Percentiles rank a stretch among this genome's conserved stretches.
phyloP scores from a whole-genome alignment of 2,113 vertebrate species.

The Glaucomys volans region DNA sequence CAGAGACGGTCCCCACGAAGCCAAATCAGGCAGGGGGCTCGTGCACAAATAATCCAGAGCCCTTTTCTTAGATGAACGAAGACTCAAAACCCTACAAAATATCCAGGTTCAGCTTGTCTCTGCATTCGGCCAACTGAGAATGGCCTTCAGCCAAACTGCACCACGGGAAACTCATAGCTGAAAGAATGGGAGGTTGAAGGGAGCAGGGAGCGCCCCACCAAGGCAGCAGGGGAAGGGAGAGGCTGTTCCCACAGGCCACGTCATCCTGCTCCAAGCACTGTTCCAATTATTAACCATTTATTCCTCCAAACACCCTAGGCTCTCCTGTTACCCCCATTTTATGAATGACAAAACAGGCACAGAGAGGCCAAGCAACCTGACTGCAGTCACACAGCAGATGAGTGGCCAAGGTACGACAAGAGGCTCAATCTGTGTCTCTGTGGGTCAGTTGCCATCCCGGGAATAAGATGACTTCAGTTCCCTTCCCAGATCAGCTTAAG shows the following conservation, averaged over 20 bases:
- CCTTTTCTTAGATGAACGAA: background rate
- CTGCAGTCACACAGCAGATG: background rate
- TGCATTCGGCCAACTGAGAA: background rate
- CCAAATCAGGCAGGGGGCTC: background rate
- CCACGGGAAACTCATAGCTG: background rate
- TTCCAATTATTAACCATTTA: background rate
- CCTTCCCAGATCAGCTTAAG: background rate
- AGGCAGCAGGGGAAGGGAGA: too few species aligned
- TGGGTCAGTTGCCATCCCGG: background rate
- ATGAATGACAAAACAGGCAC: background rate
- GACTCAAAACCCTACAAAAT: background rate
- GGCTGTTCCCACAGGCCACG: background rate
- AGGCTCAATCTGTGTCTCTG: background rate
- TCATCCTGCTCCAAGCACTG: accelerated
- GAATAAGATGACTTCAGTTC: background rate
- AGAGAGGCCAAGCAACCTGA: background rate
- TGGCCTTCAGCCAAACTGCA: background rate
- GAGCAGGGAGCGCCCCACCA: background rate
- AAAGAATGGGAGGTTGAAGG: background rate
- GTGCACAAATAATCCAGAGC: background rate
- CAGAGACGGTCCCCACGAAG: too few species aligned
- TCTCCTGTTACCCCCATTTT: background rate
- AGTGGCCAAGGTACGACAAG: background rate
- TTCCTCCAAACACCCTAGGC: background rate
- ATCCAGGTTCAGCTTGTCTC: background rate